Evolutionary conservation across 2,888 invertebrate genomes (phyloP), one percentile per base, ranked within the genome.

Genomic region (Sphaerophoria rueppellii): DNA sequence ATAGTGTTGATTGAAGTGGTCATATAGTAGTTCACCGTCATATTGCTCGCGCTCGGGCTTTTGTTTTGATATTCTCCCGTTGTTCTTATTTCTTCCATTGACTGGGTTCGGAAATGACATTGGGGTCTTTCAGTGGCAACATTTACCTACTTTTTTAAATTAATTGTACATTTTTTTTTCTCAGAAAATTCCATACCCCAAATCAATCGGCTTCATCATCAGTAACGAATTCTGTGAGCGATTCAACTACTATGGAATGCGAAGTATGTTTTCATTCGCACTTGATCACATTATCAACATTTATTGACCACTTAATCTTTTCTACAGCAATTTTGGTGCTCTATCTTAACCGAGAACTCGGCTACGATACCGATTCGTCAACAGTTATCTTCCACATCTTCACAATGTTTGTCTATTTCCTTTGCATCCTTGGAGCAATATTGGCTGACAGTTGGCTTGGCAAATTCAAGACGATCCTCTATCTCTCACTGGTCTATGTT

Each of bases 181-280:
- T 24, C 65, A 91, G 91, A 91, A 91, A 91, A 54, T 89, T 7
- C 91, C 90, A 0, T 92, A 91, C 89, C 98, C 98, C 0, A 95
- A 94, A 88, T 94, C 96, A 16, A 96, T 98, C 0, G 95, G 96
- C 89, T 96, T 98, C 91, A 98, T 99, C 89, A 94, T 99, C 88
- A 94, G 95, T 88, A 97, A 98, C 92, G 99, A 99, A 91, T 98
- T 98, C 92, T 99, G 98, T 91, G 98, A 99, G 92, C 93, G 98
- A 85, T 99, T 98, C 92, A 96, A 96, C 75, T 99, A 94, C 92
- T 99, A 98, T 93, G 98, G 98, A 89, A 96, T 98, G 96, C 94
- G 95, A 94, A 96, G 98, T 98, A 24, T 24, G 24, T 24, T 24
- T 24, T 2, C 24, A 24, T 40, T 40, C 4, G 0, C 9, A 40